Percentiles rank a stretch among this genome's conserved stretches.
Conservation (phyloP, 1,140 invertebrate species). For the Trichonephila clavipes region DNA sequence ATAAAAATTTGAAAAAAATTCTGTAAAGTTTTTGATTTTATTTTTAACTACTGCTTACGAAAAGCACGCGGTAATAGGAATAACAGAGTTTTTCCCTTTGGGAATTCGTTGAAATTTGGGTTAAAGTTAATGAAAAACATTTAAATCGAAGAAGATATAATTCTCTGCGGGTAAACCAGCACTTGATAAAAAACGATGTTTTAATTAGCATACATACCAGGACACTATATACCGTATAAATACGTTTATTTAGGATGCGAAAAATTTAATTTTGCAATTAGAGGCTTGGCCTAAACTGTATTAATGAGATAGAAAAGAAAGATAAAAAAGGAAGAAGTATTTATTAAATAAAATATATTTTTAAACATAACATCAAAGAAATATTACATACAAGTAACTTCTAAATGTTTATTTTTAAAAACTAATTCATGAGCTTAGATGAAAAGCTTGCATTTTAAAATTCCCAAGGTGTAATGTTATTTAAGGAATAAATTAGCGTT, state of each 20-base stretch:
- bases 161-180: neutral
- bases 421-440: neutral
- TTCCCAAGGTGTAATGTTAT: too few relatives aligned
- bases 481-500: too few relatives aligned
- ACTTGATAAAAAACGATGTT: neutral
- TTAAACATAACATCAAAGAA: neutral
- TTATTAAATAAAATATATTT: neutral
- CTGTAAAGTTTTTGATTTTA: neutral
- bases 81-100: constrained; percentile 5
- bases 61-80: neutral
- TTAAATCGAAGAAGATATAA: neutral
- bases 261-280: constrained; percentile 11
- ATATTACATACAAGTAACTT: neutral
- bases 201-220: constrained; percentile 46
- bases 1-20: neutral
- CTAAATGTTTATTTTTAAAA: neutral
- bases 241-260: neutral
- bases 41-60: neutral
- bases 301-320: neutral
- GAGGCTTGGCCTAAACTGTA: neutral
- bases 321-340: neutral
- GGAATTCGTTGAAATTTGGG: constrained; percentile 17
- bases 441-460: too few relatives aligned
- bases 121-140: neutral
- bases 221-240: neutral